A percentile compares a stretch with the other conserved stretches of the same genome.
Evolutionary conservation across 2,797 vertebrate genomes (phyloP).

Genomic region (Ceryle rudis): DNA sequence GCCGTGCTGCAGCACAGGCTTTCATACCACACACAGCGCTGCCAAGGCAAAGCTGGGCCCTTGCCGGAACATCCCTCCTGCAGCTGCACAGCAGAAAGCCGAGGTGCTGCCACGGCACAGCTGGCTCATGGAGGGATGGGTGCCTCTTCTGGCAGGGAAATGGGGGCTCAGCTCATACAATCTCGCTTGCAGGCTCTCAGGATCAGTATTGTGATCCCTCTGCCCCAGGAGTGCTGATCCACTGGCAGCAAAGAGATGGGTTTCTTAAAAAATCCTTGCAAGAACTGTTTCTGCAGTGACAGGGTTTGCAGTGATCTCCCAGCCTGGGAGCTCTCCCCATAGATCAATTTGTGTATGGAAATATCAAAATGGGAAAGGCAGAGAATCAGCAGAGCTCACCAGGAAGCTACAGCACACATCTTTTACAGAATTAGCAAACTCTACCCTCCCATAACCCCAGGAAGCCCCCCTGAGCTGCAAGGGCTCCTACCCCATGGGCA

Average conservation of each 20-base stretch:
- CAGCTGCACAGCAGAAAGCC: background rate
- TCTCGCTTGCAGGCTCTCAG: background rate
- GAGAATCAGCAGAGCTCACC: background rate
- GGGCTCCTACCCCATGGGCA: background rate
- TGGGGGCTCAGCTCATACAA: background rate
- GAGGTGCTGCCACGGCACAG: background rate
- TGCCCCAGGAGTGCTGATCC: background rate
- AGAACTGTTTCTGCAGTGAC: background rate
- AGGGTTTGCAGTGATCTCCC: background rate
- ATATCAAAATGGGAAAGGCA: background rate
- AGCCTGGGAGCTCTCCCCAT: accelerated
- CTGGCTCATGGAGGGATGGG: background rate
- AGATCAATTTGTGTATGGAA: background rate
- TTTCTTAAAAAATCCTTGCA: background rate
- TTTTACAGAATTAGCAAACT: background rate
- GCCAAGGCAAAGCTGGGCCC: slow-evolving; percentile 1
- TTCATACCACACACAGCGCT: slow-evolving; percentile 15
- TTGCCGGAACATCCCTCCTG: background rate
- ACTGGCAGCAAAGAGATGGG: background rate
- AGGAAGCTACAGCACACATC: background rate
- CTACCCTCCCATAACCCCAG: background rate
- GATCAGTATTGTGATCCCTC: background rate
- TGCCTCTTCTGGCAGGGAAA: background rate
- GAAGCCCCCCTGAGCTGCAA: background rate
- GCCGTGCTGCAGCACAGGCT: background rate